These are phyloP conservation scores for Heliconius charithonia DNA, from an alignment of 2,888 invertebrate species.

Conservation along the genomic window DNA sequence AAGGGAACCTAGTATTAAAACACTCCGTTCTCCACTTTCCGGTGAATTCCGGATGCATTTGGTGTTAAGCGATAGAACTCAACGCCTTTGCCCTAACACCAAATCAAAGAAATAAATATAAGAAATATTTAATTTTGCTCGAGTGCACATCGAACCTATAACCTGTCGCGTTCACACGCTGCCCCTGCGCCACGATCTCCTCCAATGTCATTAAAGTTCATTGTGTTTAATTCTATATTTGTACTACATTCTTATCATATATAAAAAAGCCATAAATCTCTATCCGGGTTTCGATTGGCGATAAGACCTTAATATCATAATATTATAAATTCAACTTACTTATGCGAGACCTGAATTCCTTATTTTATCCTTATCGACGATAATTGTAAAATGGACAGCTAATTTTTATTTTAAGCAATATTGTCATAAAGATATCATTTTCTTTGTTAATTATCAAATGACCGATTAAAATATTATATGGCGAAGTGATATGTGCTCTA, in stretches of 20 bases:
- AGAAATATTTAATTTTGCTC: too few species aligned
- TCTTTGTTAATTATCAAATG: neutral
- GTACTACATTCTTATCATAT: conserved; percentile 8
- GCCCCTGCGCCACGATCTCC: too few species aligned
- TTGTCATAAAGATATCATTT: neutral
- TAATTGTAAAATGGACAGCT: too few species aligned
- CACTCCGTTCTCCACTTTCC: too few species aligned
- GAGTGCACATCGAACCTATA: too few species aligned
- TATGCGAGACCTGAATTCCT: conserved; percentile 43
- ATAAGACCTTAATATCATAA: conserved; percentile 17
- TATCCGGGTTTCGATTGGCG: conserved; percentile 21
- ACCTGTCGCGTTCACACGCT: too few species aligned
- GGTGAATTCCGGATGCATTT: too few species aligned
- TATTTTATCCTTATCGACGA: conserved; percentile 31
- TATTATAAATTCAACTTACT: conserved; percentile 4
- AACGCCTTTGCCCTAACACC: too few species aligned
- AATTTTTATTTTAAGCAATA: neutral
- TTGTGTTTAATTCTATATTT: conserved; percentile 20
- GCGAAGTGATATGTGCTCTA: too few species aligned
- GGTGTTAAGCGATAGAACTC: too few species aligned
- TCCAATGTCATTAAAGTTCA: neutral
- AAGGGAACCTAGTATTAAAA: too few species aligned
- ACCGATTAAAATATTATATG: neutral
- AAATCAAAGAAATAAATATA: too few species aligned
- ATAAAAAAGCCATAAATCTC: conserved; percentile 6